phyloP scores from a whole-genome alignment of 2,888 invertebrate genomes.

The Morpho helenor region DNA sequence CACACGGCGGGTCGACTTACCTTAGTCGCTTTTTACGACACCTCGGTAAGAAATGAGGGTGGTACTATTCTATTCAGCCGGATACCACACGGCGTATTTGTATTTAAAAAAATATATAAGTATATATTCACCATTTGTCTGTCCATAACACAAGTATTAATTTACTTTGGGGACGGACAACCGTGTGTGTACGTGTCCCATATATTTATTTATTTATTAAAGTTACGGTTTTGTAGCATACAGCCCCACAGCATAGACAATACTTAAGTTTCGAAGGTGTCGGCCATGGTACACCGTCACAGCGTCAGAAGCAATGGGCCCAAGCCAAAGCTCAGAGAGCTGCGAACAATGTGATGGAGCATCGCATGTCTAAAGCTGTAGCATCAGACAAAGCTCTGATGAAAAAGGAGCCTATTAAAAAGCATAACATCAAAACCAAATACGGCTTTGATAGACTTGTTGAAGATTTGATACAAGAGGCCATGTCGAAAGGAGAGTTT shows the following conservation, averaged over 20 bases:
- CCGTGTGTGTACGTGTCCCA: no score
- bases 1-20: no score
- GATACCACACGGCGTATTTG: no score
- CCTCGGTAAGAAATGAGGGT: no score
- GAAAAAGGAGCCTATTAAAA: constrained; percentile 78
- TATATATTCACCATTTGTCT: no score
- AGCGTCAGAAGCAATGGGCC: constrained; percentile 88
- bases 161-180: no score
- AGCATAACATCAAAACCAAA: constrained; percentile 87
- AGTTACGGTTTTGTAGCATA: constrained; percentile 78
- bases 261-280: constrained; percentile 89
- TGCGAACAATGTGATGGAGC: constrained; percentile 80
- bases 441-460: constrained; percentile 92
- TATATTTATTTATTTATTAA: no score
- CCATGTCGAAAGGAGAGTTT: constrained; percentile 94
- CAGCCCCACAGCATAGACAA: constrained; percentile 92
- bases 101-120: no score
- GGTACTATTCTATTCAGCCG: no score
- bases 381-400: constrained; percentile 82
- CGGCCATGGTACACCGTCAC: constrained; percentile 88
- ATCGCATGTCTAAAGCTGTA: constrained; percentile 81
- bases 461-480: constrained; percentile 94
- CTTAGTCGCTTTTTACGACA: no score
- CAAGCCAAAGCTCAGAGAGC: constrained; percentile 84
- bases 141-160: no score